Conservation (phyloP, 2,113 vertebrate species). For the Tauraco erythrolophus region DNA sequence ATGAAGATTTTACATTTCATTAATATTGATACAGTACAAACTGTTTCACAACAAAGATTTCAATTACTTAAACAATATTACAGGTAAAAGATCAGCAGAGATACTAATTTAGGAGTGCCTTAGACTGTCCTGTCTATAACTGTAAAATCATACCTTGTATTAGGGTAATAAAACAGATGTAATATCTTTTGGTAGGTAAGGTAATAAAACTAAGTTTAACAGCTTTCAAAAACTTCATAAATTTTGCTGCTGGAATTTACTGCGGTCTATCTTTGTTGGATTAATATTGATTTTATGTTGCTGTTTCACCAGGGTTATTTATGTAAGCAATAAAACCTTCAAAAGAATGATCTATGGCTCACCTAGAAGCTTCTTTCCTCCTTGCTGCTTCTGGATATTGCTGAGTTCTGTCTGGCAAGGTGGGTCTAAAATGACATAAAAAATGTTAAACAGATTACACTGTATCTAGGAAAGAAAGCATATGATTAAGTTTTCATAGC, state of each 20-base stretch:
- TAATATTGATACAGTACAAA: not conserved
- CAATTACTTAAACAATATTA: slow-evolving; percentile 18
- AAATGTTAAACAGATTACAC: slow-evolving; percentile 20
- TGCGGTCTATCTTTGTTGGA: slow-evolving; percentile 67
- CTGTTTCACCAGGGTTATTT: slow-evolving; percentile 76
- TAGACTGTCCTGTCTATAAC: slow-evolving; percentile 27
- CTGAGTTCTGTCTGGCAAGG: slow-evolving; percentile 92
- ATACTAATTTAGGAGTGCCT: slow-evolving; percentile 27
- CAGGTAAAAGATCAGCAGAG: slow-evolving; percentile 44
- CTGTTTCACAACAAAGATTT: not conserved
- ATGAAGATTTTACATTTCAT: not conserved
- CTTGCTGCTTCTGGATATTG: slow-evolving; percentile 88
- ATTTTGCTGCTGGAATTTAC: slow-evolving; percentile 73
- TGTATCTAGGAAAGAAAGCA: not conserved
- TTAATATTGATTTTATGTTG: slow-evolving; percentile 80
- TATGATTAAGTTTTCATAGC: not conserved
- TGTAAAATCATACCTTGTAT: slow-evolving; percentile 51
- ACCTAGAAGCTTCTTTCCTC: slow-evolving; percentile 91
- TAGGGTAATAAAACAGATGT: slow-evolving; percentile 66
- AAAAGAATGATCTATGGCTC: slow-evolving; percentile 74
- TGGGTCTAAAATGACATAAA: slow-evolving; percentile 83
- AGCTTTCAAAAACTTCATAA: slow-evolving; percentile 75
- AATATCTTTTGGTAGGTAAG: slow-evolving; percentile 64
- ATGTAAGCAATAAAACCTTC: slow-evolving; percentile 75
- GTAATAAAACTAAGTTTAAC: slow-evolving; percentile 76